Base-by-base conservation (phyloP, 1,140 invertebrate genomes). In the Leptonema lineaticorne region DNA sequence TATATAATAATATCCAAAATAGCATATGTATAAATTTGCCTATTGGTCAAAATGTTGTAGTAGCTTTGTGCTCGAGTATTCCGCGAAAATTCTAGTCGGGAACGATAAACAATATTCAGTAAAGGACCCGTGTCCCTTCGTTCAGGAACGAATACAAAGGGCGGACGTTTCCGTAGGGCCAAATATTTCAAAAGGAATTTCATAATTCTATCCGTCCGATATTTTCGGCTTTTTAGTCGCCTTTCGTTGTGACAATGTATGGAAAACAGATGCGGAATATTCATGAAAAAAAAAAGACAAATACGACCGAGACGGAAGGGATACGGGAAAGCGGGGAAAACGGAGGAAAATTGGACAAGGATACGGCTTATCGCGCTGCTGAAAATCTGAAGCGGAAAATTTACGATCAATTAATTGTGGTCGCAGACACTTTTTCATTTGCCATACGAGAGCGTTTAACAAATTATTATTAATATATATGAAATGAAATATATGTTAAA, bases 271-370 rank as follows among this genome's bases (percentile, higher is more conserved):
- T 53, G 50, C 50, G 7, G 50, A 53, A 53, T 53, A 53, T 53
- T 53, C 50, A 53, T 53, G 50, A 53, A 53, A 53, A 53, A 53
- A n/a, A n/a, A n/a, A n/a, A n/a, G n/a, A n/a, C n/a, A n/a, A n/a
- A n/a, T n/a, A n/a, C n/a, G n/a, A n/a, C n/a, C n/a, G n/a, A n/a
- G n/a, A n/a, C n/a, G n/a, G n/a, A n/a, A n/a, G n/a, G n/a, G n/a
- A n/a, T n/a, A n/a, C 50, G 27, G 18, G 20, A 53, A 53, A 53
- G n/a, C 50, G 27, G 24, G 11, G 2, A 9, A 53, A 26, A 53
- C 16, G 27, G n/a, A 53, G 20, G 9, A 53, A 26, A 41, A 41
- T 5, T 33, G 11, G 30, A 33, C 5, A 11, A 41, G 37, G 2
- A 53, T 24, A 20, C 9, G 4, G 50, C 50, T 26, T 53, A 53